Percentiles rank a stretch among this genome's conserved stretches.
Evolutionary conservation across 2,888 invertebrate genomes (phyloP).

Genomic region (Chromoteleia sp.): DNA sequence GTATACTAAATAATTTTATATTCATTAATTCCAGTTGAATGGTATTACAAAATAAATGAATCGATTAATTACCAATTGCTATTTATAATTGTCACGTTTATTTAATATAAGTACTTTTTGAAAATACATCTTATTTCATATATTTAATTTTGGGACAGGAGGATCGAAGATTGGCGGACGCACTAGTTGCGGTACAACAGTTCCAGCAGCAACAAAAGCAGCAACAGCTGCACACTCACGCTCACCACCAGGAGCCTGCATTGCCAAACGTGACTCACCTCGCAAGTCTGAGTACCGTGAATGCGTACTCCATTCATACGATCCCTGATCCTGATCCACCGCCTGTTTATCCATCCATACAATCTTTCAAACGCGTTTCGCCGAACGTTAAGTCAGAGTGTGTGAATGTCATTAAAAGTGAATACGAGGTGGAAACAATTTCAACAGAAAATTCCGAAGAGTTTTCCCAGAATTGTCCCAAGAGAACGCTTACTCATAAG

Average conservation of each 20-base stretch:
- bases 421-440: constrained; percentile 83
- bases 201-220: constrained; percentile 87
- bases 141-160: constrained; percentile 85
- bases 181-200: constrained; percentile 87
- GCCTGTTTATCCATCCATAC: constrained; percentile 78
- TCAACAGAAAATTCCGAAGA: constrained; percentile 85
- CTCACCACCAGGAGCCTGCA: constrained; percentile 78
- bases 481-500: constrained; percentile 93
- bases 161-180: constrained; percentile 87
- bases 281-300: constrained; percentile 79
- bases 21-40: no score
- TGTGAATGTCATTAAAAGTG: constrained; percentile 83
- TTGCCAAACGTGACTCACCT: constrained; percentile 80
- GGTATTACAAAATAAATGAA: no score
- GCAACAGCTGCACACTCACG: constrained; percentile 83
- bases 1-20: no score
- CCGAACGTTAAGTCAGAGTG: constrained; percentile 82
- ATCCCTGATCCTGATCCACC: constrained; percentile 78
- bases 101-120: no score
- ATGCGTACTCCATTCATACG: constrained; percentile 81
- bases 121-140: constrained; percentile 2
- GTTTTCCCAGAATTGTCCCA: constrained; percentile 83
- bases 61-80: no score
- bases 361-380: constrained; percentile 78
- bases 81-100: no score